Conservation (phyloP, 2,888 invertebrate genomes). For the Meiosimyza platycephala region DNA sequence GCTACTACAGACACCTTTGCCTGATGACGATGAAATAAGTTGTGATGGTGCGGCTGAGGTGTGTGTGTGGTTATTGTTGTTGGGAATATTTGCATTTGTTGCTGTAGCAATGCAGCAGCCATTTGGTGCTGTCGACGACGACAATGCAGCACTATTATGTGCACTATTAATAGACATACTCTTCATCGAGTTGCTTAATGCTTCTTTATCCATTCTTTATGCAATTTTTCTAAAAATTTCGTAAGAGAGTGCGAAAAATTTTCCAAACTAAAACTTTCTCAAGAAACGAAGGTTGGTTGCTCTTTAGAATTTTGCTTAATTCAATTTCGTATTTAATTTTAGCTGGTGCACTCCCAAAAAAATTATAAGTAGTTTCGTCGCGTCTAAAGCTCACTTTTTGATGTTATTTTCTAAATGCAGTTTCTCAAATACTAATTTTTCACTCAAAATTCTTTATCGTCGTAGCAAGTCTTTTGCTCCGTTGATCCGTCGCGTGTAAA, state of each 20-base stretch:
- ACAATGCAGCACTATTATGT: constrained; percentile 40
- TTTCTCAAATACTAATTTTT: constrained; percentile 6
- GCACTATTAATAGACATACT: constrained; percentile 63
- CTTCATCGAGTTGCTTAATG: constrained; percentile 63
- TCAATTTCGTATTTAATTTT: constrained; percentile 18
- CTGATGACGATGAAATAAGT: constrained; percentile 16
- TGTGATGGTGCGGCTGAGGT: constrained; percentile 33
- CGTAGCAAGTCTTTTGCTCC: constrained; percentile 6
- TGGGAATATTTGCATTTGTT: constrained; percentile 43
- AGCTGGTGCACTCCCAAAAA: constrained; percentile 9
- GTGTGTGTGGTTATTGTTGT: constrained; percentile 37
- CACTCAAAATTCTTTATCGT: neutral
- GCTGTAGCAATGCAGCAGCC: constrained; percentile 49
- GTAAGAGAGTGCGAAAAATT: constrained; percentile 5
- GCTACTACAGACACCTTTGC: constrained; percentile 10
- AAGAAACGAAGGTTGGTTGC: neutral
- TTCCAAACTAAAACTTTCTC: neutral
- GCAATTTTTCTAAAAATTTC: constrained; percentile 20
- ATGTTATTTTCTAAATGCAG: neutral
- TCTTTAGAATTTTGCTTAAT: constrained; percentile 17
- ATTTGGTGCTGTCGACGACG: constrained; percentile 45
- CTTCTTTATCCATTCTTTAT: constrained; percentile 64
- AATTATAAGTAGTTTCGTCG: constrained; percentile 16
- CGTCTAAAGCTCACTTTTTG: neutral
- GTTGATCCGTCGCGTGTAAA: constrained; percentile 56